phyloP scores from a whole-genome alignment of 1,140 invertebrate species.

The Psix sp. region DNA sequence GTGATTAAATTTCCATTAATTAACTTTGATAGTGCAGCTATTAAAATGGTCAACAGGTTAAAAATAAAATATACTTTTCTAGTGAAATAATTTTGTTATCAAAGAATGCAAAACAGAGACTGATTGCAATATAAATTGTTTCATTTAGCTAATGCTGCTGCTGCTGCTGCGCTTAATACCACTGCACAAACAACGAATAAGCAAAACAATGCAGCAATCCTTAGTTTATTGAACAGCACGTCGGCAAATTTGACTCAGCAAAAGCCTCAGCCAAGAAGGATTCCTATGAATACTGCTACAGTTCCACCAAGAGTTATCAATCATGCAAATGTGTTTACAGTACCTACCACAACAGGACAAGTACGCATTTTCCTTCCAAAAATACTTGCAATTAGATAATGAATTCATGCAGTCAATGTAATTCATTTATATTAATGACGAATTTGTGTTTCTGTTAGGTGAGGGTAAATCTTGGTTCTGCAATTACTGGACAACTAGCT shows the following conservation, averaged over 20 bases:
- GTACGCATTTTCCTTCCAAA: constrained; percentile 44
- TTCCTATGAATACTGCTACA: constrained; percentile 71
- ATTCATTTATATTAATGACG: no score
- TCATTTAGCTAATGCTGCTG: constrained; percentile 65
- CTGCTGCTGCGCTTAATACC: constrained; percentile 77
- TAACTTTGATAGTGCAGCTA: no score
- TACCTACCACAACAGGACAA: constrained; percentile 73
- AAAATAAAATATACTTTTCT: no score
- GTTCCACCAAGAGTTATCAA: constrained; percentile 72
- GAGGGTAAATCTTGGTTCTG: constrained; percentile 71
- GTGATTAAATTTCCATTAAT: no score
- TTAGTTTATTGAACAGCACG: constrained; percentile 85
- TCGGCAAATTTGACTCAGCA: constrained; percentile 78
- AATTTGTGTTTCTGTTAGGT: constrained; percentile 60
- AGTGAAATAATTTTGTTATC: no score
- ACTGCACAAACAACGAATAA: constrained; percentile 73
- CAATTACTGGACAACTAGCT: constrained; percentile 70
- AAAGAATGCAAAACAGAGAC: no score
- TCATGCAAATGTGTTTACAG: constrained; percentile 74
- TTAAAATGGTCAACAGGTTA: no score
- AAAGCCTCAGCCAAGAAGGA: constrained; percentile 70
- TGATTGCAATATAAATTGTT: no score
- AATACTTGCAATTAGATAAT: not conserved
- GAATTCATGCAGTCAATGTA: no score
- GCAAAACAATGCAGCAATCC: constrained; percentile 82